These are phyloP conservation scores for Pyrgus malvae DNA, from an alignment of 2,888 invertebrate species.

Conservation along the genomic window DNA sequence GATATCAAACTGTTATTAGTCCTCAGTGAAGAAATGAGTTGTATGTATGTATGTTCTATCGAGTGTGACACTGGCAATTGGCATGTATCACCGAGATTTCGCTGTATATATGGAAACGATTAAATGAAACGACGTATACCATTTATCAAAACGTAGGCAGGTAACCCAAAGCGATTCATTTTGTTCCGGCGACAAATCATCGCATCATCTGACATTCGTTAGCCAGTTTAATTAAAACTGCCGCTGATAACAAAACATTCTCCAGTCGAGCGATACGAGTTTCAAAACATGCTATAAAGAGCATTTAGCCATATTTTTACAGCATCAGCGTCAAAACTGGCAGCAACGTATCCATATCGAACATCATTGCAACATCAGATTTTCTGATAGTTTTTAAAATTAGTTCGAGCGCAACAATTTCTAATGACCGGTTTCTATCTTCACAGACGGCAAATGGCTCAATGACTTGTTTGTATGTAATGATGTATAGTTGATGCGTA, in stretches of 20 bases:
- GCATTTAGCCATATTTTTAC: slow-evolving; percentile 7
- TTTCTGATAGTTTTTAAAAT: not conserved
- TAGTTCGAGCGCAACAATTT: not conserved
- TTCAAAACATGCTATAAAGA: slow-evolving; percentile 7
- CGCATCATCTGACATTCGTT: slow-evolving; percentile 7
- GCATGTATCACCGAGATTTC: slow-evolving; percentile 5
- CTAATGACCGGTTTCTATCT: not conserved
- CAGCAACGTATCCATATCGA: not conserved
- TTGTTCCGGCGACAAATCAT: slow-evolving; percentile 22
- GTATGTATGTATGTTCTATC: slow-evolving; percentile 6
- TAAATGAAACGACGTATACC: slow-evolving; percentile 7
- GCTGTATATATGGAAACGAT: slow-evolving; percentile 10
- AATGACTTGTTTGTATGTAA: not conserved
- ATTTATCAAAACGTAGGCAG: slow-evolving; percentile 15
- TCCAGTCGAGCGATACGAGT: not conserved
- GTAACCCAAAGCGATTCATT: slow-evolving; percentile 9
- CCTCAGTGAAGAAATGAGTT: not conserved
- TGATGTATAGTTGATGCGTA: not conserved
- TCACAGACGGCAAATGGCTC: not conserved
- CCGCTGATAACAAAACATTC: slow-evolving; percentile 8
- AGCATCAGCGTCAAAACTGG: slow-evolving; percentile 7
- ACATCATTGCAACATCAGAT: too few relatives aligned
- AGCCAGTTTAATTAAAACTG: slow-evolving; percentile 17
- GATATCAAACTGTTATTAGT: not conserved
- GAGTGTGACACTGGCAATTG: not conserved